Evolutionary conservation across 2,888 invertebrate species (phyloP).

Genomic region (Trichopoda pennipes): DNA sequence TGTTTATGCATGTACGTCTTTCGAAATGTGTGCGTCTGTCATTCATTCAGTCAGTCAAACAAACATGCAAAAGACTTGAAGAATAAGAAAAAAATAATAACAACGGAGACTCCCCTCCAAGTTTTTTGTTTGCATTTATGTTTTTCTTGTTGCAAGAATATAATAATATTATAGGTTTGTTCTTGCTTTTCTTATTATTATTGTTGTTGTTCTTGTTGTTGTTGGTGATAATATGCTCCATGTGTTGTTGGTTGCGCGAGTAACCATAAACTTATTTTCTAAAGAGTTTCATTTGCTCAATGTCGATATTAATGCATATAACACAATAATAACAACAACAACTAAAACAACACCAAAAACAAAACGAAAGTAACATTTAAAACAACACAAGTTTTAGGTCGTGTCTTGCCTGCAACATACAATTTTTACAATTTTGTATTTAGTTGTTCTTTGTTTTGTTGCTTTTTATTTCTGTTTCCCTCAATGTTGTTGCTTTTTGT

Average conservation of each 20-base stretch:
- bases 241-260: slow-evolving; percentile 58
- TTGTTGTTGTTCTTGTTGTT: slow-evolving; percentile 21
- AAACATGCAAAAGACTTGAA: slow-evolving; percentile 61
- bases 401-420: slow-evolving; percentile 63
- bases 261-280: slow-evolving; percentile 66
- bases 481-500: slow-evolving; percentile 22
- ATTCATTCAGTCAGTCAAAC: slow-evolving; percentile 53
- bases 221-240: slow-evolving; percentile 61
- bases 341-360: slow-evolving; percentile 26
- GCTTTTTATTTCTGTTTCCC: background rate
- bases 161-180: slow-evolving; percentile 53
- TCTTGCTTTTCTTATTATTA: background rate
- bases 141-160: slow-evolving; percentile 46
- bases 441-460: slow-evolving; percentile 16
- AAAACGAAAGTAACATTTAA: slow-evolving; percentile 53
- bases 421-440: slow-evolving; percentile 39
- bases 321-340: slow-evolving; percentile 42
- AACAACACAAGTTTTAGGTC: slow-evolving; percentile 61
- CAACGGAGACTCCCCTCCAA: slow-evolving; percentile 58
- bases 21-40: slow-evolving; percentile 42
- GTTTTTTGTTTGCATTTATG: slow-evolving; percentile 43
- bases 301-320: slow-evolving; percentile 60
- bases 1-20: slow-evolving; percentile 15
- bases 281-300: slow-evolving; percentile 67
- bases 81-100: slow-evolving; percentile 15